A percentile compares a stretch with the other conserved stretches of the same genome.
These are phyloP conservation scores for Synodontis membranacea DNA, from an alignment of 2,113 vertebrate species.

Conservation along the genomic window DNA sequence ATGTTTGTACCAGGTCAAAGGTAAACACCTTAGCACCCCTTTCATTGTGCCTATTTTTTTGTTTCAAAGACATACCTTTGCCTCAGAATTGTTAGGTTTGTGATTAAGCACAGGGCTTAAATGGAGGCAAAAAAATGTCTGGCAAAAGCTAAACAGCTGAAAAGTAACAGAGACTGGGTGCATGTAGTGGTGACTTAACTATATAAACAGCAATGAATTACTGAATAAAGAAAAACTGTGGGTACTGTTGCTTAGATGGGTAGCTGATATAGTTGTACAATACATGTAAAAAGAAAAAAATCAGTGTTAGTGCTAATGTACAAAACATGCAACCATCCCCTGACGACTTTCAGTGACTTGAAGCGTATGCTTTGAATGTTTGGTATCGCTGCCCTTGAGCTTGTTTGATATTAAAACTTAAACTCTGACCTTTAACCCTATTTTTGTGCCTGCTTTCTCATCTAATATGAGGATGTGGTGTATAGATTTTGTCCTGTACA, in stretches of 20 bases:
- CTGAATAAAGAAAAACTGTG: neutral
- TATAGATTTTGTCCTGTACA: slow-evolving; percentile 32
- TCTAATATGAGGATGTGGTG: slow-evolving; percentile 46
- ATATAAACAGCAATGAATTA: neutral
- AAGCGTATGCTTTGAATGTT: slow-evolving; percentile 77
- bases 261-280: slow-evolving; percentile 35
- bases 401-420: slow-evolving; percentile 64
- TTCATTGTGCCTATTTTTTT: neutral
- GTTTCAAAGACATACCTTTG: neutral
- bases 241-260: slow-evolving; percentile 1
- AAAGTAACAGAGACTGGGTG: neutral
- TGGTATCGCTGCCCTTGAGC: slow-evolving; percentile 67
- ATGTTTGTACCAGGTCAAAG: slow-evolving; percentile 46
- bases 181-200: neutral
- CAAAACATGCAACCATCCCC: slow-evolving; percentile 18
- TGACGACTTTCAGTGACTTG: slow-evolving; percentile 60
- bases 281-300: slow-evolving; percentile 33
- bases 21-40: slow-evolving; percentile 10
- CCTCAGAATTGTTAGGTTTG: slow-evolving; percentile 1
- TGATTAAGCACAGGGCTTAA: slow-evolving; percentile 2
- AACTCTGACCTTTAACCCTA: slow-evolving; percentile 54
- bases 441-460: slow-evolving; percentile 66
- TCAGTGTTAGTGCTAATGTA: slow-evolving; percentile 42
- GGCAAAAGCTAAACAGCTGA: neutral
- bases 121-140: neutral